Evolutionary conservation across 2,113 vertebrate genomes (phyloP).

Genomic region (Donacobius atricapilla): DNA sequence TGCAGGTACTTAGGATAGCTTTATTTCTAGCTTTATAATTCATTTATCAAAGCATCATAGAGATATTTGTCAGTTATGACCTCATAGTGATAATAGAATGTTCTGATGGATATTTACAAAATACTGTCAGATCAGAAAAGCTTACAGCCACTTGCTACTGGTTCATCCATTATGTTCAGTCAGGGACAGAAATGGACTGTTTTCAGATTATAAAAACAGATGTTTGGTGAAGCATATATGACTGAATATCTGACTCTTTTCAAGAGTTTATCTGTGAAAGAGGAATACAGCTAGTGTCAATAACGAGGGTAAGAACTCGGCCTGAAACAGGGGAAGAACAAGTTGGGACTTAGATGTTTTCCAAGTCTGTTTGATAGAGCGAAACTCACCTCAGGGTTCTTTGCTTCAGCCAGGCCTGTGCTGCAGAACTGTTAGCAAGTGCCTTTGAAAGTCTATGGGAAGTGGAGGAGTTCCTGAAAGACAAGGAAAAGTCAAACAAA

Average conservation of each 20-base stretch:
- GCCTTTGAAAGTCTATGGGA: background rate
- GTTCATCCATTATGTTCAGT: background rate
- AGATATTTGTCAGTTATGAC: background rate
- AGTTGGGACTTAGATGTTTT: background rate
- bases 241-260: background rate
- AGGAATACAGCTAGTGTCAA: background rate
- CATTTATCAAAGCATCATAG: background rate
- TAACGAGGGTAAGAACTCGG: background rate
- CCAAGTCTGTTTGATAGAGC: background rate
- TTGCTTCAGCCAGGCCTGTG: slow-evolving; percentile 22
- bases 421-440: background rate
- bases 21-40: slow-evolving; percentile 24
- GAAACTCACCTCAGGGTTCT: background rate
- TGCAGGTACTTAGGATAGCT: background rate
- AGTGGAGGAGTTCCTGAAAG: background rate
- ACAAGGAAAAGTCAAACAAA: background rate
- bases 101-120: background rate
- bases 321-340: background rate
- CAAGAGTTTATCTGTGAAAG: background rate
- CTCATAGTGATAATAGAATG: background rate
- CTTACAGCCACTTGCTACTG: background rate
- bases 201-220: background rate
- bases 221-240: background rate
- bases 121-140: background rate
- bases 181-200: background rate